phyloP scores from a whole-genome alignment of 92 coral and sea anemone genomes.

The Epizoanthus illoricatus region DNA sequence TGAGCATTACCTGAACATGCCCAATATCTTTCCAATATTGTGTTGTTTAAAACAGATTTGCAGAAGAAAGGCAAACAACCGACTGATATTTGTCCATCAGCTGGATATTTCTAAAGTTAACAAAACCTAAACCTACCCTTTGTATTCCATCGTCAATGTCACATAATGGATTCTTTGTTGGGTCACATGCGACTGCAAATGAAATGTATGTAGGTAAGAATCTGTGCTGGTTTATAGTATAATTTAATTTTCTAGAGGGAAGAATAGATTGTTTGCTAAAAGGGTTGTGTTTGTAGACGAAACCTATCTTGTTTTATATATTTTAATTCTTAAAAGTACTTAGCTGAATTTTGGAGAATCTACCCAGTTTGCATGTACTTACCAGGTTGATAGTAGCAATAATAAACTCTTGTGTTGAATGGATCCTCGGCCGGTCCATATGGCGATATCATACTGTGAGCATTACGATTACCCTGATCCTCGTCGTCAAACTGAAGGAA shows the following conservation, averaged over 20 bases:
- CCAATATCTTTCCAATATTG: too few relatives aligned
- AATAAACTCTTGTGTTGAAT: constrained; percentile 76
- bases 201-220: neutral
- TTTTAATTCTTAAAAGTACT: too few relatives aligned
- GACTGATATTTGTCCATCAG: neutral
- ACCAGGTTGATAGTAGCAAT: constrained; percentile 83
- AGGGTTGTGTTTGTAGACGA: too few relatives aligned
- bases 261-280: neutral
- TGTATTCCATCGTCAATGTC: neutral
- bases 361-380: constrained; percentile 5
- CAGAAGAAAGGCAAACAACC: too few relatives aligned
- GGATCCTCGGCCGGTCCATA: constrained; percentile 70
- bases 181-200: constrained; percentile 9
- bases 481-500: constrained; percentile 84
- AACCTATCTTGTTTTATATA: too few relatives aligned
- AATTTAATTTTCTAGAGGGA: neutral
- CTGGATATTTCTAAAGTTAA: neutral
- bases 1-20: too few relatives aligned
- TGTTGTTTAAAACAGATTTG: too few relatives aligned
- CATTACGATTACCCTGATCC: constrained; percentile 72
- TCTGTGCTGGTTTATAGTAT: too few relatives aligned
- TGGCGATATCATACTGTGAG: constrained; percentile 60
- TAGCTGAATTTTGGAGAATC: neutral
- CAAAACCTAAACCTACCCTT: neutral
- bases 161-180: constrained; percentile 19